Percentiles rank a stretch among this genome's conserved stretches.
Conservation (phyloP, 2,888 invertebrate species). For the Emmelina monodactyla region DNA sequence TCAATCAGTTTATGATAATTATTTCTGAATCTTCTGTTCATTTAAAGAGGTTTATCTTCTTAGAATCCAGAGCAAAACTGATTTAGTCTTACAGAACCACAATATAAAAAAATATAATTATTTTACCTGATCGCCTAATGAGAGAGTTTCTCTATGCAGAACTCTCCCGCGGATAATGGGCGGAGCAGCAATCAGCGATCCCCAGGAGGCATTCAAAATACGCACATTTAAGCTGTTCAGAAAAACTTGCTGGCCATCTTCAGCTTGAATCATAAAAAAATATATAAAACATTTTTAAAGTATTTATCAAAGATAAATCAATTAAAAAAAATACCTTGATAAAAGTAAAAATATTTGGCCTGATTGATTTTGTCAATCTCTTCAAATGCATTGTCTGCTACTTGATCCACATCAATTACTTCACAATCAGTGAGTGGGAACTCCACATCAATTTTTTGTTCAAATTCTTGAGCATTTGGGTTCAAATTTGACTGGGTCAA, state of each 20-base stretch:
- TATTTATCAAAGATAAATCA: background rate
- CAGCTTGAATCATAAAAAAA: too few species aligned
- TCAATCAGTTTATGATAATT: too few species aligned
- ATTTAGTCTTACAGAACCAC: too few species aligned
- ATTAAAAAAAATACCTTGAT: conserved; percentile 70
- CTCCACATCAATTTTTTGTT: conserved; percentile 27
- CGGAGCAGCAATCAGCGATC: conserved; percentile 81
- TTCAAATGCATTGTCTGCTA: conserved; percentile 26
- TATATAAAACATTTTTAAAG: too few species aligned
- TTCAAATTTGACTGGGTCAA: conserved; percentile 35
- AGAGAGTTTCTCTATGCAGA: conserved; percentile 86
- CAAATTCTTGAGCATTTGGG: conserved; percentile 41
- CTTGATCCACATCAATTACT: conserved; percentile 19
- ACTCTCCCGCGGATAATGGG: conserved; percentile 76
- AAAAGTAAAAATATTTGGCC: conserved; percentile 77
- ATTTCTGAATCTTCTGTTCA: too few species aligned
- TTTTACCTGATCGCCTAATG: conserved; percentile 77
- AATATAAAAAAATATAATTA: too few species aligned
- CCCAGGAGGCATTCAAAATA: conserved; percentile 88
- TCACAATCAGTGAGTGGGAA: conserved; percentile 33
- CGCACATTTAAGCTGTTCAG: conserved; percentile 89
- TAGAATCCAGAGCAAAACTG: too few species aligned
- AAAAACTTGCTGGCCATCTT: conserved; percentile 92
- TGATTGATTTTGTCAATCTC: conserved; percentile 47
- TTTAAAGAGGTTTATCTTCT: too few species aligned